Percentiles rank a stretch among this genome's conserved stretches.
These are phyloP conservation scores for Microplitis deprimator DNA, from an alignment of 2,888 invertebrate genomes.

Conservation along the genomic window DNA sequence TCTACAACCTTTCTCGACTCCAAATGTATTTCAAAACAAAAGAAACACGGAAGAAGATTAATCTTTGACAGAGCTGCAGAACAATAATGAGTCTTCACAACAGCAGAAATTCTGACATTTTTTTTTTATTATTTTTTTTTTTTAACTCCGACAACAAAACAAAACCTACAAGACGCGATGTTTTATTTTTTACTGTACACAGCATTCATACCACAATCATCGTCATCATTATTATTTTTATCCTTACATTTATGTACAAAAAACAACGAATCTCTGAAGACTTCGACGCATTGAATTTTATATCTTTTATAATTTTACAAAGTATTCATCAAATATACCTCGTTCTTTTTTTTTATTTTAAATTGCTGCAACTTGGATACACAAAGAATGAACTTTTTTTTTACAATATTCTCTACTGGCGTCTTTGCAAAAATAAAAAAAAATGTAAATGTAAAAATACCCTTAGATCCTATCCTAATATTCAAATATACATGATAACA, in stretches of 20 bases:
- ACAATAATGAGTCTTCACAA: slow-evolving; percentile 16
- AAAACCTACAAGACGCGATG: not conserved
- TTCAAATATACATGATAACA: no score
- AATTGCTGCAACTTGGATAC: not conserved
- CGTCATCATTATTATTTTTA: not conserved
- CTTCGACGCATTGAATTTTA: not conserved
- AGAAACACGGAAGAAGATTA: slow-evolving; percentile 17
- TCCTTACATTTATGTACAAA: not conserved
- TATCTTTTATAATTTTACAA: not conserved
- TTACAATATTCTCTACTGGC: no score
- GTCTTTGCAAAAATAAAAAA: no score
- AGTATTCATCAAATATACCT: not conserved
- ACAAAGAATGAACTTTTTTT: not conserved
- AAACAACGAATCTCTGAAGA: not conserved
- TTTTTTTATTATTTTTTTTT: slow-evolving; percentile 1
- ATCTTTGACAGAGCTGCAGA: slow-evolving; percentile 24
- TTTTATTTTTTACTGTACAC: not conserved
- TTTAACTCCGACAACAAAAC: not conserved
- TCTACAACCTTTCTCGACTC: not conserved
- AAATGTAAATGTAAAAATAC: no score
- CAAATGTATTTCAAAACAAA: slow-evolving; percentile 7
- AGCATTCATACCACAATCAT: not conserved
- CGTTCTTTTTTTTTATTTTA: not conserved
- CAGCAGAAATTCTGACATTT: not conserved
- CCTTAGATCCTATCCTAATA: no score